A percentile compares a stretch with the other conserved stretches of the same genome.
Conservation (phyloP, 2,113 vertebrate genomes). For the Empidonax alnorum region DNA sequence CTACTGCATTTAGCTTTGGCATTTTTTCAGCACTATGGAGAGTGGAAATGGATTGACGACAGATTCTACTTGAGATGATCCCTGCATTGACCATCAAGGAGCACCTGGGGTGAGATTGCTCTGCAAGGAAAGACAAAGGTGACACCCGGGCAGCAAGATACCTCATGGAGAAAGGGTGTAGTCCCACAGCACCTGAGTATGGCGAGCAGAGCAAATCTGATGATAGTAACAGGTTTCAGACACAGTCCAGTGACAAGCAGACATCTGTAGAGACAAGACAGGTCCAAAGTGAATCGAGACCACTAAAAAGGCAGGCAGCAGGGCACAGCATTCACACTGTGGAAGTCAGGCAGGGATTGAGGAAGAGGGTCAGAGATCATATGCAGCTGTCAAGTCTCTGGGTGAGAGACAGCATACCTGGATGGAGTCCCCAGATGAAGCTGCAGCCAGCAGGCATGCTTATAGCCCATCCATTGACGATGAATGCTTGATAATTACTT, state of each 20-base stretch:
- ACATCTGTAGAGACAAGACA: not conserved
- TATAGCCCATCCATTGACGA: not conserved
- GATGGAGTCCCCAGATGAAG: too few relatives aligned
- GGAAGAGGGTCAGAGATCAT: not conserved
- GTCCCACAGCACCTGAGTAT: not conserved
- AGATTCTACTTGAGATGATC: not conserved
- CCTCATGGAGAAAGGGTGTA: not conserved
- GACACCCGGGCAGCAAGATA: not conserved
- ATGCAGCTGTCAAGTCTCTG: not conserved
- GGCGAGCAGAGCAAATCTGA: not conserved
- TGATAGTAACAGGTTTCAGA: not conserved
- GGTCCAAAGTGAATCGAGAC: not conserved
- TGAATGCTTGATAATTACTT: not conserved
- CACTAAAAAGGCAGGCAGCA: not conserved
- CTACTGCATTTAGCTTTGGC: not conserved
- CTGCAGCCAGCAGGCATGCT: not conserved
- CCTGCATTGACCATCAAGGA: not conserved
- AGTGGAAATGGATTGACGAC: not conserved
- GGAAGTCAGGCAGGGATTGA: not conserved
- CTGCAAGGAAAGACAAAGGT: not conserved
- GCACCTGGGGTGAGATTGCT: not conserved
- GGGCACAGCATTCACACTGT: not conserved
- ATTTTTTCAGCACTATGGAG: not conserved
- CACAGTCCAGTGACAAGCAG: not conserved
- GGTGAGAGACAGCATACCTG: too few relatives aligned